Evolutionary conservation across 2,888 invertebrate genomes (phyloP).

Genomic region (Geophilus truncorum): DNA sequence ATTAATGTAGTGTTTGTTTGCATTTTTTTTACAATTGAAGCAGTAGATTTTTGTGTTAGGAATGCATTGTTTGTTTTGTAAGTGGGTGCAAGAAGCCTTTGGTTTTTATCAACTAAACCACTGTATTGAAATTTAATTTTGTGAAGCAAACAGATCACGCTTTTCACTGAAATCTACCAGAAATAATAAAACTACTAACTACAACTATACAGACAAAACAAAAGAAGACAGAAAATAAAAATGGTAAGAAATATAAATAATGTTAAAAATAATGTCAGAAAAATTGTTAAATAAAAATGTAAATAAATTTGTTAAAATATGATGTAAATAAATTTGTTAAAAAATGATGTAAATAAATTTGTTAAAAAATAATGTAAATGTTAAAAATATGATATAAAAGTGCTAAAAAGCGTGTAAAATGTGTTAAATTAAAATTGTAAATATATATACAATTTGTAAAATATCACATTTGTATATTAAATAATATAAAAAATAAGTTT

Average conservation of each 20-base stretch:
- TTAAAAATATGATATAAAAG: background rate
- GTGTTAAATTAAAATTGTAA: too few species aligned
- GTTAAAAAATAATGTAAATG: background rate
- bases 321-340: too few species aligned
- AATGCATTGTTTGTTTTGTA: background rate
- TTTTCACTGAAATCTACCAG: background rate
- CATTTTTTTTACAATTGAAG: background rate
- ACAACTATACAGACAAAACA: background rate
- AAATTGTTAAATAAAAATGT: too few species aligned
- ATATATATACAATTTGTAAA: too few species aligned
- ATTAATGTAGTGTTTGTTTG: background rate
- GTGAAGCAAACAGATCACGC: background rate
- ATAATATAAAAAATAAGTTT: too few species aligned
- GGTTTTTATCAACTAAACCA: background rate
- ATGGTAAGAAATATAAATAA: background rate
- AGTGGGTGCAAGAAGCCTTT: background rate
- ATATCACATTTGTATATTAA: too few species aligned
- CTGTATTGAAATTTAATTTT: background rate
- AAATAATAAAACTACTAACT: background rate
- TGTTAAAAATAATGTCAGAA: too few species aligned
- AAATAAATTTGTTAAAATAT: too few species aligned
- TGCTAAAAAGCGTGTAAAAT: background rate
- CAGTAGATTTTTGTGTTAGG: background rate
- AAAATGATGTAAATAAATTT: background rate
- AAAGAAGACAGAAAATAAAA: background rate